Evolutionary conservation across 2,113 vertebrate genomes (phyloP), one percentile per base, ranked within the genome.

Genomic region (Myrmecobius fasciatus): DNA sequence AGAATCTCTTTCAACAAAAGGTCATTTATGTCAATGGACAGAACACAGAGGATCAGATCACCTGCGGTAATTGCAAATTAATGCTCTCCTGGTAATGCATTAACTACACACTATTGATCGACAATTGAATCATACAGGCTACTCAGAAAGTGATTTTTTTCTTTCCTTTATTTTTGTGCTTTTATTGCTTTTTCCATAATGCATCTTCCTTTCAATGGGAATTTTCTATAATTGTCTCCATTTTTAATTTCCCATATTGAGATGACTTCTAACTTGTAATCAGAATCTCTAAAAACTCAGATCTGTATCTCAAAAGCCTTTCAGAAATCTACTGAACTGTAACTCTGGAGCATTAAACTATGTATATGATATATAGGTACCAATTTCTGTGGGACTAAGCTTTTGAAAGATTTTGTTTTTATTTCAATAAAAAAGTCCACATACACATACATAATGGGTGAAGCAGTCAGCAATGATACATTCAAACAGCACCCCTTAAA

Each of bases 51-150:
- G 97, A 98, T 98, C 98, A 97, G 98, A 98, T 98, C 98, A 98
- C 98, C 98, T 97, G 98, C 14, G 52, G 97, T 98, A 98, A 99
- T 98, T 98, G 98, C 97, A 98, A 99, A 99, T 98, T 98, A 98
- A 99, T 98, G 98, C 98, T 98, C 98, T 98, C 97, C 97, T 97
- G 96, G 98, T 98, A 98, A 99, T 98, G 97, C 98, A 99, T 99
- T 98, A 99, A 98, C 98, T 98, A 97, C 97, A 98, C 94, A 95
- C 95, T 98, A 99, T 98, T 98, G 99, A 99, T 98, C 98, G 97
- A 98, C 97, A 98, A 97, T 98, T 98, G 98, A 98, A 98, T 98
- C 98, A 97, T 97, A 98, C 94, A 93, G 97, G 97, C 96, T 97
- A 96, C 97, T 97, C 93, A 97, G 96, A 98, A 98, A 98, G 98